phyloP scores from a whole-genome alignment of 2,797 vertebrate genomes.

The Poecilia picta region DNA sequence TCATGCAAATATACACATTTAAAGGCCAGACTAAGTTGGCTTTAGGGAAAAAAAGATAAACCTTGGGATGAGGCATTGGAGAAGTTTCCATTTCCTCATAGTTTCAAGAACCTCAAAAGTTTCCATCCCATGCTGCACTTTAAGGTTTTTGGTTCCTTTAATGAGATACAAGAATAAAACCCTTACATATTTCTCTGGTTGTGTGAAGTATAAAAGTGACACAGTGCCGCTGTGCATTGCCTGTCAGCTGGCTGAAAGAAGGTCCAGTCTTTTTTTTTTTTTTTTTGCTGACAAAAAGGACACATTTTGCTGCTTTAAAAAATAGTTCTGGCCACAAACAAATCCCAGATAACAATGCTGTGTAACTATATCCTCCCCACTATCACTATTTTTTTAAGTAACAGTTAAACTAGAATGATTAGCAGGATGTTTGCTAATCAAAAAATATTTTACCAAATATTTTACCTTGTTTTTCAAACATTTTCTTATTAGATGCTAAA shows the following conservation, averaged over 20 bases:
- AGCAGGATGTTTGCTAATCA: neutral
- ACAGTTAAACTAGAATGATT: neutral
- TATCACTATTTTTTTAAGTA: neutral
- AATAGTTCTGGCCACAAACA: neutral
- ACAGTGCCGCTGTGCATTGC: neutral
- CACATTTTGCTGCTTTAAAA: neutral
- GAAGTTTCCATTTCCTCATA: neutral
- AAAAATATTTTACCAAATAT: neutral
- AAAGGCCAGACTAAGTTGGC: neutral
- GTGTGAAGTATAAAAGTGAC: neutral
- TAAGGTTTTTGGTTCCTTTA: neutral
- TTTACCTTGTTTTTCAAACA: neutral
- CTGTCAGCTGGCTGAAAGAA: neutral
- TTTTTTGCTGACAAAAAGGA: neutral
- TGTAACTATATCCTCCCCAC: neutral
- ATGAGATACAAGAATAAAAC: neutral
- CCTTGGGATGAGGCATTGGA: neutral
- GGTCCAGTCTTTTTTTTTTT: neutral
- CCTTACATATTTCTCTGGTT: neutral
- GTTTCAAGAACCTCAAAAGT: neutral
- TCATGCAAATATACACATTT: neutral
- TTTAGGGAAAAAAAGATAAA: neutral
- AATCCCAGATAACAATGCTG: neutral
- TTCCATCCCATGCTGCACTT: neutral
- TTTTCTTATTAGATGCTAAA: neutral